phyloP scores from a whole-genome alignment of 1,140 invertebrate species.

The Drosophila aff. region DNA sequence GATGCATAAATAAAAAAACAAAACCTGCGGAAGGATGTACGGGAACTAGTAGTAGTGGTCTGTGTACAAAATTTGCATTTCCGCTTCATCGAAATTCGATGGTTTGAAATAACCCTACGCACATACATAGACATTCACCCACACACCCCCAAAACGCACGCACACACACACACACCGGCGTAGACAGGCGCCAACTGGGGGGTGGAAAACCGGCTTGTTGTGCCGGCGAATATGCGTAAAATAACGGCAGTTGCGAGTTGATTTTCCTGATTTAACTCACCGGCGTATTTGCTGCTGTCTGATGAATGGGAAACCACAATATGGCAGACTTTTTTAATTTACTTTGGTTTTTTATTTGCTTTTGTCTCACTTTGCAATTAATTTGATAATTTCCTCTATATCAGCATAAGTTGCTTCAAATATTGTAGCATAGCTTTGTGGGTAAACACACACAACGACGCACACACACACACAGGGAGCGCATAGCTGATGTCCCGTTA shows the following conservation, averaged over 20 bases:
- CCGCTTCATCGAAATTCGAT: slow-evolving; percentile 51
- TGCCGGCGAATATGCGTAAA: slow-evolving; percentile 70
- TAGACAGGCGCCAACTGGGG: slow-evolving; percentile 62
- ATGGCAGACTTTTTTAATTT: slow-evolving; percentile 13
- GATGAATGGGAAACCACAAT: slow-evolving; percentile 6
- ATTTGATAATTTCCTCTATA: slow-evolving; percentile 31
- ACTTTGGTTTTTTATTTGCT: slow-evolving; percentile 2
- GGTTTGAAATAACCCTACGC: slow-evolving; percentile 50
- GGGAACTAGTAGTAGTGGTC: slow-evolving; percentile 6
- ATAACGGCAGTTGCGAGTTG: slow-evolving; percentile 46
- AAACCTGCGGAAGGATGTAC: slow-evolving; percentile 14
- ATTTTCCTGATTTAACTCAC: slow-evolving; percentile 53
- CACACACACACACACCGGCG: slow-evolving; percentile 10
- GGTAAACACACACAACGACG: slow-evolving; percentile 29
- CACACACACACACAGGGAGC: slow-evolving; percentile 20
- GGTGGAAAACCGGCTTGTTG: slow-evolving; percentile 59
- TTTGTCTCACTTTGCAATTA: slow-evolving; percentile 18
- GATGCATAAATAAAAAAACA: slow-evolving; percentile 18
- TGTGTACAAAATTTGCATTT: slow-evolving; percentile 50
- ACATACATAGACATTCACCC: slow-evolving; percentile 31
- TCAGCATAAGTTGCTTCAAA: slow-evolving; percentile 41
- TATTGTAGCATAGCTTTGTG: slow-evolving; percentile 37
- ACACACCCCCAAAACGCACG: slow-evolving; percentile 13
- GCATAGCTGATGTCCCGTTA: slow-evolving; percentile 11
- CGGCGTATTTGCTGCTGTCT: slow-evolving; percentile 37